A percentile compares a stretch with the other conserved stretches of the same genome.
phyloP scores from a whole-genome alignment of 2,888 invertebrate genomes.

The Zeuzera pyrina region DNA sequence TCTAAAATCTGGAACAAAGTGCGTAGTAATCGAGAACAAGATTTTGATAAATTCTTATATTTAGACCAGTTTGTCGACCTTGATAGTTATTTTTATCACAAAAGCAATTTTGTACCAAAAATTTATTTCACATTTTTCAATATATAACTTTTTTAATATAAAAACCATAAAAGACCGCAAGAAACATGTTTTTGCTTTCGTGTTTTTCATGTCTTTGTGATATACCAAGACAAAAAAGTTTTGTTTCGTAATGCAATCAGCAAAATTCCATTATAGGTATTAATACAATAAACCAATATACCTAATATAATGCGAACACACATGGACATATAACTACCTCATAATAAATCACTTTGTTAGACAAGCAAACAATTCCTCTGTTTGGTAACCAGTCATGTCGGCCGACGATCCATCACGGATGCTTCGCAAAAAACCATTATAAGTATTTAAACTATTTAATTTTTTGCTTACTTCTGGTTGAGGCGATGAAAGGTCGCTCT shows the following conservation, averaged over 20 bases:
- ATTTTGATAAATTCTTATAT: too few species aligned
- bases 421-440: slow-evolving; percentile 39
- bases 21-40: too few species aligned
- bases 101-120: not conserved
- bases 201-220: too few species aligned
- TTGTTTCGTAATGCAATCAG: too few species aligned
- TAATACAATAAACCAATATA: too few species aligned
- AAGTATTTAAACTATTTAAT: slow-evolving; percentile 21
- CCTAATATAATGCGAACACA: too few species aligned
- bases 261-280: too few species aligned
- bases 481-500: slow-evolving; percentile 33
- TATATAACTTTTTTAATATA: not conserved
- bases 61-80: too few species aligned
- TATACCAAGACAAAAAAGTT: too few species aligned
- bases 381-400: slow-evolving; percentile 47
- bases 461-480: slow-evolving; percentile 30
- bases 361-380: slow-evolving; percentile 51
- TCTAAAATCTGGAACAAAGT: too few species aligned
- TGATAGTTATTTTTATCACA: not conserved
- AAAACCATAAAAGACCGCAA: not conserved
- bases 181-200: too few species aligned
- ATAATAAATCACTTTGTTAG: slow-evolving; percentile 49
- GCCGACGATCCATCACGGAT: slow-evolving; percentile 40
- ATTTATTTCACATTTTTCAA: not conserved
- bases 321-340: too few species aligned